These are phyloP conservation scores for Calephelis virginiensis DNA, from an alignment of 1,140 invertebrate species.

Conservation along the genomic window DNA sequence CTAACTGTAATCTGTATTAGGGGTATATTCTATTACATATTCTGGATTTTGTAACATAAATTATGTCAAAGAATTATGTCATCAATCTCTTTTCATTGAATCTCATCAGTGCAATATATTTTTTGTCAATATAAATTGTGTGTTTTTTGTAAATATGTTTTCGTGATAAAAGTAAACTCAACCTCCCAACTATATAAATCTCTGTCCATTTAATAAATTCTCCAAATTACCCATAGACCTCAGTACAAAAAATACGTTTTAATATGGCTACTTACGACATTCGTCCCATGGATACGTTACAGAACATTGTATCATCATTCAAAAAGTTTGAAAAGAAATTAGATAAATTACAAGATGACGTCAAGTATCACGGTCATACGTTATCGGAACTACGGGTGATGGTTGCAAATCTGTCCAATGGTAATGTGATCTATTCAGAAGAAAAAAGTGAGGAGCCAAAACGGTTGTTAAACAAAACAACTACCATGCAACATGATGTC, in stretches of 20 bases:
- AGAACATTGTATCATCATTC: conserved; percentile 46
- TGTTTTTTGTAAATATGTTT: no score
- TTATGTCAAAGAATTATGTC: no score
- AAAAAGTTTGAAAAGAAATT: conserved; percentile 59
- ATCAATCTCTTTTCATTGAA: no score
- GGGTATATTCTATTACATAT: no score
- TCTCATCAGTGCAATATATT: no score
- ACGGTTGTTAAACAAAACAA: conserved; percentile 34
- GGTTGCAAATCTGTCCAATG: conserved; percentile 44
- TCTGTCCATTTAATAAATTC: no score
- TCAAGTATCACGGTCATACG: conserved; percentile 49
- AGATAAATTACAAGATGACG: conserved; percentile 59
- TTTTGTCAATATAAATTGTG: no score
- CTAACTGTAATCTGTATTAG: no score
- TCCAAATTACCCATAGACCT: neutral
- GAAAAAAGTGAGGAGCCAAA: conserved; percentile 30
- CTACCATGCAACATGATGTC: conserved; percentile 36
- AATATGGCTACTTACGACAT: conserved; percentile 38
- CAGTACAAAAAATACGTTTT: neutral
- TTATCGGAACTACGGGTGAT: conserved; percentile 47
- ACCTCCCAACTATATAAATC: no score
- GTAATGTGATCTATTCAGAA: conserved; percentile 28
- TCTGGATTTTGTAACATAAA: no score
- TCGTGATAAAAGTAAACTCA: no score
- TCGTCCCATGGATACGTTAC: conserved; percentile 38